A percentile compares a stretch with the other conserved stretches of the same genome.
Conservation (phyloP, 2,888 invertebrate genomes). For the Parnassius orleans region DNA sequence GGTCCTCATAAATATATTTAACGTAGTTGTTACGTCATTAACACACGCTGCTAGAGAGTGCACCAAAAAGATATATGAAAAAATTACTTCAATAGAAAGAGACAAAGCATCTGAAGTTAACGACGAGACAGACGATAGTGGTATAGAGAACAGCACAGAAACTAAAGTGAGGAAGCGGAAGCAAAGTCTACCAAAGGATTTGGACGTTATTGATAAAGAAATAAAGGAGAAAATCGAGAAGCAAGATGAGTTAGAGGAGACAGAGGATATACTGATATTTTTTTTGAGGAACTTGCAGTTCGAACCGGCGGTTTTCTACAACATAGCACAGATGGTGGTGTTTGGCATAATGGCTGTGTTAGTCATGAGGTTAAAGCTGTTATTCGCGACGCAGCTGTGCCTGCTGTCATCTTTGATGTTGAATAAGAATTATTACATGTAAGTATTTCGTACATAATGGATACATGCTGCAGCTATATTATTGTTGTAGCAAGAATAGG, state of each 20-base stretch:
- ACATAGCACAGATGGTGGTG: slow-evolving; percentile 85
- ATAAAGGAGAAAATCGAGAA: slow-evolving; percentile 41
- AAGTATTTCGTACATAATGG: slow-evolving; percentile 35
- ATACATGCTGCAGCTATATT: too few relatives aligned
- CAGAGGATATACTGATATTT: slow-evolving; percentile 35
- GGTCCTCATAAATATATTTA: slow-evolving; percentile 61
- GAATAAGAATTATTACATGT: slow-evolving; percentile 79
- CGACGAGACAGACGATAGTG: slow-evolving; percentile 69
- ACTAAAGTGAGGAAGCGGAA: slow-evolving; percentile 48
- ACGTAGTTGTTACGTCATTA: slow-evolving; percentile 24
- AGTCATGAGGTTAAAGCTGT: slow-evolving; percentile 89
- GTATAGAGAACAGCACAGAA: slow-evolving; percentile 76
- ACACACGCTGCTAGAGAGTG: not conserved
- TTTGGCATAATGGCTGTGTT: slow-evolving; percentile 87
- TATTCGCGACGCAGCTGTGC: slow-evolving; percentile 89
- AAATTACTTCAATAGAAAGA: not conserved
- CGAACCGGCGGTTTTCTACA: slow-evolving; percentile 84
- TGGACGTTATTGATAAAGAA: slow-evolving; percentile 44
- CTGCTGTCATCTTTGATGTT: slow-evolving; percentile 85
- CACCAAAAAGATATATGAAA: not conserved
- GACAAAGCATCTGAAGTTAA: slow-evolving; percentile 46
- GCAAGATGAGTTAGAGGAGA: slow-evolving; percentile 12
- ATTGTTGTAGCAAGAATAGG: too few relatives aligned
- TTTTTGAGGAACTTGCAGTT: slow-evolving; percentile 58
- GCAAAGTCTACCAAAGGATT: slow-evolving; percentile 33